Evolutionary conservation across 2,797 vertebrate genomes (phyloP).

Genomic region (Gallirallus australis): DNA sequence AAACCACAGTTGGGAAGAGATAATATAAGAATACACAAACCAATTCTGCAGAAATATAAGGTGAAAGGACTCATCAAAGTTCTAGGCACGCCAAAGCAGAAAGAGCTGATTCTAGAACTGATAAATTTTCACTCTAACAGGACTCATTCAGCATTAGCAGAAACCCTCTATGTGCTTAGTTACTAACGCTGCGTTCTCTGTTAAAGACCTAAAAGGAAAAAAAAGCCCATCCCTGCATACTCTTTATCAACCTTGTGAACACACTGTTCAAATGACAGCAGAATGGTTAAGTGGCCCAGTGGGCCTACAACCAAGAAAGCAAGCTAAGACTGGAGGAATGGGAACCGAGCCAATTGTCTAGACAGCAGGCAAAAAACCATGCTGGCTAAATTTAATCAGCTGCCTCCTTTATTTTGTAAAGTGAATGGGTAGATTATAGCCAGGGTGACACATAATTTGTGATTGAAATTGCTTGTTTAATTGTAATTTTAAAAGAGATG

Average conservation of each 20-base stretch:
- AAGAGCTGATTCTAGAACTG: neutral
- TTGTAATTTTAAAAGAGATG: constrained; percentile 49
- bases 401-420: constrained; percentile 61
- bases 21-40: neutral
- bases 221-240: neutral
- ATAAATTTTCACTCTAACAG: neutral
- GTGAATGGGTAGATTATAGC: constrained; percentile 55
- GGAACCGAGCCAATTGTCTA: constrained; percentile 63
- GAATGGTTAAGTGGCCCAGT: constrained; percentile 40
- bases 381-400: constrained; percentile 63
- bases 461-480: constrained; percentile 52
- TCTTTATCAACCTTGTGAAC: neutral
- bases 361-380: constrained; percentile 65
- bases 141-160: neutral
- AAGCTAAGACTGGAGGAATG: neutral
- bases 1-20: neutral
- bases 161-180: neutral
- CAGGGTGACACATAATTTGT: constrained; percentile 49
- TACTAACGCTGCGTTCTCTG: neutral
- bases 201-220: neutral
- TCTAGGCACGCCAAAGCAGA: neutral
- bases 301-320: constrained; percentile 40
- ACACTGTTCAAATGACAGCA: neutral
- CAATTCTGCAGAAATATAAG: neutral
- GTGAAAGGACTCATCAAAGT: neutral